Conservation (phyloP, 2,113 vertebrate genomes). For the Chionis minor region DNA sequence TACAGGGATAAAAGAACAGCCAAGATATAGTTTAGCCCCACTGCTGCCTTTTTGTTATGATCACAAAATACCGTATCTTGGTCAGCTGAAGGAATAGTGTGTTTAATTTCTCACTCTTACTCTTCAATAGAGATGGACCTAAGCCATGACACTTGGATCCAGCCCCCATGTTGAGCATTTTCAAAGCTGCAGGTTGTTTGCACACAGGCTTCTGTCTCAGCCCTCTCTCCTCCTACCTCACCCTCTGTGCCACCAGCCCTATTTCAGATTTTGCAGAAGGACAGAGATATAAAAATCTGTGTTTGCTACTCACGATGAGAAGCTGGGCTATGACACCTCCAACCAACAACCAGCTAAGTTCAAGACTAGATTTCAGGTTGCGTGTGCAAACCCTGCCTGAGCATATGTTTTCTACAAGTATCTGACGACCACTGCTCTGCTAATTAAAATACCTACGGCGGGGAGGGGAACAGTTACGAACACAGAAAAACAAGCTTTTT, state of each 20-base stretch:
- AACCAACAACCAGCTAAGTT: background rate
- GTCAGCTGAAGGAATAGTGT: background rate
- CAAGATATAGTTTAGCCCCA: background rate
- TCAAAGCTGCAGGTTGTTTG: background rate
- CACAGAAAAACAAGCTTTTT: background rate
- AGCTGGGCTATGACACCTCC: background rate
- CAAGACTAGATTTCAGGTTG: background rate
- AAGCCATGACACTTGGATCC: background rate
- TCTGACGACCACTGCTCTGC: background rate
- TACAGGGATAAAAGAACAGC: background rate
- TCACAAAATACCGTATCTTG: background rate
- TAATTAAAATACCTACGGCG: background rate
- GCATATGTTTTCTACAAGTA: background rate
- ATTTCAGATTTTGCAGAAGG: background rate
- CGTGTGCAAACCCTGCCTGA: background rate
- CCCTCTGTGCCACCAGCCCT: background rate
- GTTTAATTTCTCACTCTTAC: background rate
- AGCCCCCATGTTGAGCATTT: background rate
- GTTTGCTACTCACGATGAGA: background rate
- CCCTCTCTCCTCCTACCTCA: background rate
- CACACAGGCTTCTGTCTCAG: background rate
- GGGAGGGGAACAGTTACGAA: background rate
- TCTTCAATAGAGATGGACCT: background rate
- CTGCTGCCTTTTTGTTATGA: background rate
- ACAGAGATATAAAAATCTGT: background rate